phyloP scores from a whole-genome alignment of 2,113 vertebrate genomes.

The Pygoscelis antarcticus region DNA sequence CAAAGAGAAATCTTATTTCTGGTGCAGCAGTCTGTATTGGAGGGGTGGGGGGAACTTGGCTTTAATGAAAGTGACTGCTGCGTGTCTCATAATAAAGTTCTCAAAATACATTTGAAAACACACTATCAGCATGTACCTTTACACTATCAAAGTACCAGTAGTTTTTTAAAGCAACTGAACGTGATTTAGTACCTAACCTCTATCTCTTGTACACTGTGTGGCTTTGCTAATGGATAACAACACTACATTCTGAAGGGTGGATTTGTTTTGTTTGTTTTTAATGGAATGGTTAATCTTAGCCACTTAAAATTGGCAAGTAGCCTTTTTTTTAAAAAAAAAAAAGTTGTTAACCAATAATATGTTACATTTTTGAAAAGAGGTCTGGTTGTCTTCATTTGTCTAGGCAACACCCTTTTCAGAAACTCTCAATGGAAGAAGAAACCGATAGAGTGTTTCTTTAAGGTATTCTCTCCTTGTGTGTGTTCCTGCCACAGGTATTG shows the following conservation, averaged over 20 bases:
- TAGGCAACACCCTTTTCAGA: background rate
- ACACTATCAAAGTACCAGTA: background rate
- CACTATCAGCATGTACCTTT: background rate
- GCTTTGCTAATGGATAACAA: conserved; percentile 24
- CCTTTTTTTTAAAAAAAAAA: background rate
- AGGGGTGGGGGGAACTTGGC: background rate
- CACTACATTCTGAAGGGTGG: background rate
- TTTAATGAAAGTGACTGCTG: background rate
- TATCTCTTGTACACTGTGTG: background rate
- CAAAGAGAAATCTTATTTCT: background rate
- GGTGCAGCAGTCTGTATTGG: background rate
- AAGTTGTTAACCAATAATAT: background rate
- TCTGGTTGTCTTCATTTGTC: background rate
- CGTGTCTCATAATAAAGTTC: background rate
- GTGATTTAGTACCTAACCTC: conserved; percentile 27
- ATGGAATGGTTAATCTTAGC: background rate
- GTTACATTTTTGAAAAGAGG: background rate
- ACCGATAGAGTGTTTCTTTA: background rate
- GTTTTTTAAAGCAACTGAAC: background rate
- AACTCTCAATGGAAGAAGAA: background rate
- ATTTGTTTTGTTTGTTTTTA: conserved; percentile 29
- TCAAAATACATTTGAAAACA: background rate
- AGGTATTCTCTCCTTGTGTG: background rate
- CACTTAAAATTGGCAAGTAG: conserved; percentile 6
- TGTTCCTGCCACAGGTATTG: background rate